These are phyloP conservation scores for Montipora cactus DNA, from an alignment of 64 coral and sea anemone species.

Conservation along the genomic window DNA sequence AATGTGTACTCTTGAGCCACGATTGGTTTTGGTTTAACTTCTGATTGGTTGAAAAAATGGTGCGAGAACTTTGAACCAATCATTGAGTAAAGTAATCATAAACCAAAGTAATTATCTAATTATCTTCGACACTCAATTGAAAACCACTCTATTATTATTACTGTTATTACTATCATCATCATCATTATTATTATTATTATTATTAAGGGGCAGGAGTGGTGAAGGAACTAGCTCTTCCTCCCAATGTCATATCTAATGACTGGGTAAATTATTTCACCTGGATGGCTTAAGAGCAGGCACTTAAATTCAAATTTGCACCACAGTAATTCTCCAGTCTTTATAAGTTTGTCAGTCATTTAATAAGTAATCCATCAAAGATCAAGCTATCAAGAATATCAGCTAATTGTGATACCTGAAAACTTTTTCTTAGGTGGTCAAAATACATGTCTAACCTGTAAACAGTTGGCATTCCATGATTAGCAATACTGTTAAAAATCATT, in stretches of 20 bases:
- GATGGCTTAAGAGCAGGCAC: constrained; percentile 15
- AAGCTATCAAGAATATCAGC: background rate
- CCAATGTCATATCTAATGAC: background rate
- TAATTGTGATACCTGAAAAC: background rate
- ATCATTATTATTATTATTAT: background rate
- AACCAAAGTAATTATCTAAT: no score
- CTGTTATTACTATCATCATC: no score
- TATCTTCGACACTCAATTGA: no score
- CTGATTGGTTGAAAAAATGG: no score
- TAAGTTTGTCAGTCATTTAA: constrained; percentile 22
- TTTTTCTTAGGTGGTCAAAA: background rate
- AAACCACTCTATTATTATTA: no score
- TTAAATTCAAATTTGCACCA: constrained; percentile 20
- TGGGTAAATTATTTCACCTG: constrained; percentile 15
- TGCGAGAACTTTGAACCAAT: no score
- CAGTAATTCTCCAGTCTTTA: constrained; percentile 6
- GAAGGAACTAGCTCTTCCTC: constrained; percentile 6
- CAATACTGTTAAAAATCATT: background rate
- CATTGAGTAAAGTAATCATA: no score
- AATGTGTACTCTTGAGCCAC: no score
- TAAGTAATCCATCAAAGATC: background rate
- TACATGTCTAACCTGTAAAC: background rate
- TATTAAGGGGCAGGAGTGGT: background rate
- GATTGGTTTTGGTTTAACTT: no score
- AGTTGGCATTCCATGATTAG: constrained; percentile 5